Conservation (phyloP, 2,888 invertebrate genomes). For the Pollenia labialis region DNA sequence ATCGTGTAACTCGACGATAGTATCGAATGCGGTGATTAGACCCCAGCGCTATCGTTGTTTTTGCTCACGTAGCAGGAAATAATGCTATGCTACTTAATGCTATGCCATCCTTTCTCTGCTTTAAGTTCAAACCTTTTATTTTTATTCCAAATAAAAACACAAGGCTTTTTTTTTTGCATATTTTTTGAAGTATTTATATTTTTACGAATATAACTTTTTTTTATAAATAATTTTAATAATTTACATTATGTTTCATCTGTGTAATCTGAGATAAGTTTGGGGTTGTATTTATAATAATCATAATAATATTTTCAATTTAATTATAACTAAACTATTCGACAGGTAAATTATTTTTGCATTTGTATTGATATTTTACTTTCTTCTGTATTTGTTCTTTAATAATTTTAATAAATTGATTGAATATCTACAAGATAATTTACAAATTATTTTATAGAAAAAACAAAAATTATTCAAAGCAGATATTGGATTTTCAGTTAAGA, state of each 20-base stretch:
- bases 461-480: conserved; percentile 26
- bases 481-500: background rate
- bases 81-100: too few relatives aligned
- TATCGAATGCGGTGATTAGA: too few relatives aligned
- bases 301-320: conserved; percentile 36
- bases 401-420: conserved; percentile 48
- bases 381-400: conserved; percentile 7
- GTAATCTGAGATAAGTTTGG: conserved; percentile 70
- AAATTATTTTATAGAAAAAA: conserved; percentile 33
- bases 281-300: conserved; percentile 54
- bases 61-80: too few relatives aligned
- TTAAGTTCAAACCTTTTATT: too few relatives aligned
- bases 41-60: too few relatives aligned
- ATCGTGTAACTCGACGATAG: too few relatives aligned
- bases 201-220: conserved; percentile 72
- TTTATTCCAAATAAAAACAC: conserved; percentile 10
- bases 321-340: conserved; percentile 56
- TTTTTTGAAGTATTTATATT: conserved; percentile 67
- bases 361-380: conserved; percentile 42
- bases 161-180: conserved; percentile 20
- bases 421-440: conserved; percentile 69
- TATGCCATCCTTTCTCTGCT: too few relatives aligned
- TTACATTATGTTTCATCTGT: conserved; percentile 70
- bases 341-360: conserved; percentile 62
- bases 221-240: conserved; percentile 76